phyloP scores from a whole-genome alignment of 2,888 invertebrate genomes.

The Entomobrya multifasciata region DNA sequence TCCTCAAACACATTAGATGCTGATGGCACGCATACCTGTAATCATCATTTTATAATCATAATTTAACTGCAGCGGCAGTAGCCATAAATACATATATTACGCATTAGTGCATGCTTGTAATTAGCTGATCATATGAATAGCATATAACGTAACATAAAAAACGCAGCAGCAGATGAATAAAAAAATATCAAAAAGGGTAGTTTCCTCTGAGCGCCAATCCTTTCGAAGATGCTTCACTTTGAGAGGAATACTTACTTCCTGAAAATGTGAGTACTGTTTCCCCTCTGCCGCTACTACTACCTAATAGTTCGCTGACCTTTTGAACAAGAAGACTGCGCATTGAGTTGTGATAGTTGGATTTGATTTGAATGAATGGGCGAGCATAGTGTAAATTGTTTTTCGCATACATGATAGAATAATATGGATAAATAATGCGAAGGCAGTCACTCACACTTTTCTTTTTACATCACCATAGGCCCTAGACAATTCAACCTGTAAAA shows the following conservation, averaged over 20 bases:
- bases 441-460: neutral
- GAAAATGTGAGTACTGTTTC: constrained; percentile 14
- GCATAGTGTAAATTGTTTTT: constrained; percentile 23
- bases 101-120: constrained; percentile 14
- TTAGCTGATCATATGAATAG: neutral
- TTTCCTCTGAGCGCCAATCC: constrained; percentile 18
- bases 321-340: constrained; percentile 8
- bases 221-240: constrained; percentile 1
- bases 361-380: constrained; percentile 25
- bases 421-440: too few species aligned
- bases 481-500: too few species aligned
- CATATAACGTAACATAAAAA: too few species aligned
- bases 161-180: neutral
- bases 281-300: neutral
- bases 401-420: neutral
- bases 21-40: neutral
- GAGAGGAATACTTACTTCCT: constrained; percentile 46
- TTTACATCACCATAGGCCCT: constrained; percentile 3
- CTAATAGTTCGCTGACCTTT: constrained; percentile 63
- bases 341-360: constrained; percentile 23
- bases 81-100: constrained; percentile 31
- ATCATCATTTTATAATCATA: neutral
- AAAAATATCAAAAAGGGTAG: constrained; percentile 18
- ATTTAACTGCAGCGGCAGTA: constrained; percentile 9
- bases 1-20: neutral